A percentile compares a stretch with the other conserved stretches of the same genome.
Conservation (phyloP, 35 echinoderm and acorn worm genomes). For the Hemicentrotus pulcherrimus region DNA sequence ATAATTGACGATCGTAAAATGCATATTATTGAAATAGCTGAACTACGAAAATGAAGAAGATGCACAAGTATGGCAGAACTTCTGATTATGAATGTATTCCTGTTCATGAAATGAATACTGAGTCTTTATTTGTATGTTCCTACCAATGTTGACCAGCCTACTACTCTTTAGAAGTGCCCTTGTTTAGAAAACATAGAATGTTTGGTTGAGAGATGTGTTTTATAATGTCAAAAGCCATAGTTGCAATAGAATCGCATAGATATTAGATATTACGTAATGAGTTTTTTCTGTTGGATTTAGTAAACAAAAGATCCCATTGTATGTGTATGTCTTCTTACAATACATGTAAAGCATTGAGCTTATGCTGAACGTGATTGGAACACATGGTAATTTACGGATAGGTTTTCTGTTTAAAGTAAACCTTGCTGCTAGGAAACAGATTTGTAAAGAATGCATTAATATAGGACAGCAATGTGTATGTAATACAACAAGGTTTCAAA, state of each 20-base stretch:
- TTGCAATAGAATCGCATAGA: neutral
- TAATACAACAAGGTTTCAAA: too few relatives aligned
- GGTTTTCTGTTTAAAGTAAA: too few relatives aligned
- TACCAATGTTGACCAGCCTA: neutral
- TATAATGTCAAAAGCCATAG: neutral
- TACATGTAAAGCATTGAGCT: neutral
- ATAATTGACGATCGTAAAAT: neutral
- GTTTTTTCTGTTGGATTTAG: neutral
- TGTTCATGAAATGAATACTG: neutral
- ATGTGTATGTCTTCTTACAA: neutral
- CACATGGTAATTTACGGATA: neutral
- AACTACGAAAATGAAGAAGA: neutral
- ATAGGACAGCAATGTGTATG: neutral
- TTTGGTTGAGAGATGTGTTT: neutral
- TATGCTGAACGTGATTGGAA: neutral
- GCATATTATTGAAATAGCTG: neutral
- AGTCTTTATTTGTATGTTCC: neutral
- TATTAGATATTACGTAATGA: neutral
- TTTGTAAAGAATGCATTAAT: neutral
- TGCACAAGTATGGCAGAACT: neutral
- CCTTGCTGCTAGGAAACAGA: neutral
- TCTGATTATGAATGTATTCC: neutral
- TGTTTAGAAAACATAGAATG: neutral
- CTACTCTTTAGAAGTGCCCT: slow-evolving; percentile 36
- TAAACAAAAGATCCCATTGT: neutral